Evolutionary conservation across 2,888 invertebrate genomes (phyloP), one percentile per base, ranked within the genome.

Genomic region (Drosophila koepferae): DNA sequence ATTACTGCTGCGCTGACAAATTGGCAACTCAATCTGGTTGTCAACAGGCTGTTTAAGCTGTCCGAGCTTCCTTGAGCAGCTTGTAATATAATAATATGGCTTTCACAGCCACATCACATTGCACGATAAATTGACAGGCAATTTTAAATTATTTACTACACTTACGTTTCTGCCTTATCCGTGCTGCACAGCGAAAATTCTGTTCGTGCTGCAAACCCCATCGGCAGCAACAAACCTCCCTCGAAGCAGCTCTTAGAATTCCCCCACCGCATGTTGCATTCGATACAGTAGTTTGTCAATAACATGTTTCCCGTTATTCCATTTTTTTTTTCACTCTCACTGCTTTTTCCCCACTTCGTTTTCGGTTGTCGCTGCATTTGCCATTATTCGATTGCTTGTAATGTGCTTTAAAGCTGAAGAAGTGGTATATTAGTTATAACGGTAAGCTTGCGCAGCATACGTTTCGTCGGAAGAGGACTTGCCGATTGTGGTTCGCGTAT

Each of bases 61-160:
- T 34, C 23, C 41, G 7, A 31, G 14, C 20, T 7, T 31, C 28
- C 36, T 16, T 34, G 31, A 9, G 41, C 23, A 44, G 55, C 59
- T 53, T 75, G 55, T 65, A 36, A 63, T 60, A 51, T 53, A 65
- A 41, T 31, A 23, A 23, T 16, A 56, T 48, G 72, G 16, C 63
- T 58, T 46, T 64, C 28, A 28, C 31, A 77, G 62, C 61, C 61
- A 69, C 63, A 73, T 65, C 46, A 65, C 46, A 63, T 72, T 75
- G 44, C 64, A 63, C 75, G 65, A 59, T 53, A 48, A 78, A 72
- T 71, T 82, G 86, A 80, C 84, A 83, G 67, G 40, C 61, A 72
- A 76, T 76, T 80, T 81, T 62, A 70, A 76, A 82, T 79, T 82
- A 84, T 86, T 82, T 78, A 76, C 84, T 53, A 65, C 80, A 74